phyloP scores from a whole-genome alignment of 2,113 vertebrate genomes.

The Carollia perspicillata region DNA sequence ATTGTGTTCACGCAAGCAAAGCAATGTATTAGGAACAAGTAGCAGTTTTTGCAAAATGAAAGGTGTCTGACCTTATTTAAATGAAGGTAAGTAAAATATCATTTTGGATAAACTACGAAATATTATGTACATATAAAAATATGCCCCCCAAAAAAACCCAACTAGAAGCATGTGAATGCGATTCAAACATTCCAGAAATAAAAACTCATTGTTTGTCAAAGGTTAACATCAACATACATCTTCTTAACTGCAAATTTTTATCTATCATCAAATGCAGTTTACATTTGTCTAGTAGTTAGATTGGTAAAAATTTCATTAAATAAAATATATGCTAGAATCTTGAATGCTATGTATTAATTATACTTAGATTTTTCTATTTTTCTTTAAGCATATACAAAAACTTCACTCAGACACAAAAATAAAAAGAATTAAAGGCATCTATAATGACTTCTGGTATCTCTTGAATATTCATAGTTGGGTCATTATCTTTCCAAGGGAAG shows the following conservation, averaged over 20 bases:
- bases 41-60: neutral
- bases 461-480: conserved; percentile 47
- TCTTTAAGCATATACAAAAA: neutral
- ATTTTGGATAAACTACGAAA: neutral
- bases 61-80: neutral
- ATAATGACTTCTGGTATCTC: neutral
- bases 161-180: neutral
- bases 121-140: neutral
- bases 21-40: neutral
- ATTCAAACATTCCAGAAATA: neutral
- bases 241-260: neutral
- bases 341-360: neutral
- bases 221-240: neutral
- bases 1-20: neutral
- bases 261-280: neutral
- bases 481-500: conserved; percentile 32
- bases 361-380: neutral
- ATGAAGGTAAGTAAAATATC: neutral
- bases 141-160: neutral
- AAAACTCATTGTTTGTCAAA: neutral
- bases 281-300: neutral
- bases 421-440: neutral
- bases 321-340: neutral
- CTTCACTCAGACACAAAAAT: neutral
- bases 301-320: neutral